Evolutionary conservation across 2,888 invertebrate species (phyloP).

Genomic region (Melipona beecheii): DNA sequence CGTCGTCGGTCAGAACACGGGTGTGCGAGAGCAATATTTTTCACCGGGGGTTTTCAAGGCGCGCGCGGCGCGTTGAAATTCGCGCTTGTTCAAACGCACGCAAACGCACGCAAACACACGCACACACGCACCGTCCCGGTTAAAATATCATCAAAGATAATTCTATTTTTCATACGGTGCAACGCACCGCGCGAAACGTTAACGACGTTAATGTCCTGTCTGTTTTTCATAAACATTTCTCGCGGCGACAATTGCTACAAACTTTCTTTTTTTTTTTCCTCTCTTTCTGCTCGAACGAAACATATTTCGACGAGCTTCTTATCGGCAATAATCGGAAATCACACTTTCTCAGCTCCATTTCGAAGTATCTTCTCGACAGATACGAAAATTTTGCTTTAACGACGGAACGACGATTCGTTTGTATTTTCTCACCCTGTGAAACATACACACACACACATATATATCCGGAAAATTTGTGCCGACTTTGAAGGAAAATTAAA

Average conservation of each 20-base stretch:
- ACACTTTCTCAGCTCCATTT: not conserved
- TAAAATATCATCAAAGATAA: conserved; percentile 33
- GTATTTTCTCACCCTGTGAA: no score
- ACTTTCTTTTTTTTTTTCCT: not conserved
- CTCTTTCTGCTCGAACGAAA: not conserved
- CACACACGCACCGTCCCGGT: not conserved
- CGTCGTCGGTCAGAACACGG: not conserved
- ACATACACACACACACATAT: no score
- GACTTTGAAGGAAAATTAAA: no score
- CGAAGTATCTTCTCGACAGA: not conserved
- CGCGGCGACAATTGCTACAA: not conserved
- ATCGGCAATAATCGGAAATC: not conserved
- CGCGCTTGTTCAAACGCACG: not conserved
- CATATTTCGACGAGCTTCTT: not conserved
- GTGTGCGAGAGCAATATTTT: not conserved
- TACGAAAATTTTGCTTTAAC: no score
- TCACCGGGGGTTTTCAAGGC: not conserved
- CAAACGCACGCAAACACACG: conserved; percentile 14
- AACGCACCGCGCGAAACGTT: conserved; percentile 6
- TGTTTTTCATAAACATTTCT: conserved; percentile 7
- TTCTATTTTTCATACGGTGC: conserved; percentile 21
- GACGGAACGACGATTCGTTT: no score
- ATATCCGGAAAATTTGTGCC: no score
- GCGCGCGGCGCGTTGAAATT: conserved; percentile 17
- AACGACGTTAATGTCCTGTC: conserved; percentile 15